Conservation (phyloP, 2,113 vertebrate species). For the Gracilinanus agilis region DNA sequence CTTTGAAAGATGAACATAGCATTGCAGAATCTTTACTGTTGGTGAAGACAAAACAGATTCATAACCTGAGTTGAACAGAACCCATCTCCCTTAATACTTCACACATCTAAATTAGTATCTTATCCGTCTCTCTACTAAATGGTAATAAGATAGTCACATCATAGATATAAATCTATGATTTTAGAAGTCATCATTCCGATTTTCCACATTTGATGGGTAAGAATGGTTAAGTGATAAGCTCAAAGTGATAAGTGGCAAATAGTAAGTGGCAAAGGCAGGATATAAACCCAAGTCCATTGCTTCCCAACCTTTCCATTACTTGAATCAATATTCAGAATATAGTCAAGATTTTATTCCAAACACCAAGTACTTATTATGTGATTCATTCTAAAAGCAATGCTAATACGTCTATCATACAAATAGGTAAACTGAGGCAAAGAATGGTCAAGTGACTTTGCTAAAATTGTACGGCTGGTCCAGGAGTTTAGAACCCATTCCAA, state of each 20-base stretch:
- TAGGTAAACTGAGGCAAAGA: neutral
- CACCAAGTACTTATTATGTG: neutral
- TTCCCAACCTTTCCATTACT: neutral
- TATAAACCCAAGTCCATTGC: neutral
- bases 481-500: neutral
- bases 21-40: neutral
- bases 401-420: neutral
- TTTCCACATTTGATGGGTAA: neutral
- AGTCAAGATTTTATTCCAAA: neutral
- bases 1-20: neutral
- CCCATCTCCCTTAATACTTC: neutral
- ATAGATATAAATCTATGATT: neutral
- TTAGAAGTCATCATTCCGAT: neutral
- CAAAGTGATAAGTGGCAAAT: neutral
- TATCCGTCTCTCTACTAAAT: neutral
- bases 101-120: neutral
- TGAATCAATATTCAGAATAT: neutral
- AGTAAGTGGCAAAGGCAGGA: neutral
- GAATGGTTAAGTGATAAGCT: neutral
- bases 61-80: neutral
- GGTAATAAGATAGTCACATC: neutral
- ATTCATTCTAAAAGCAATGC: neutral
- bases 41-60: neutral
- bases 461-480: neutral
- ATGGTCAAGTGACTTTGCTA: neutral